phyloP scores from a whole-genome alignment of 2,113 vertebrate species.

The Rhadina sibilatrix region DNA sequence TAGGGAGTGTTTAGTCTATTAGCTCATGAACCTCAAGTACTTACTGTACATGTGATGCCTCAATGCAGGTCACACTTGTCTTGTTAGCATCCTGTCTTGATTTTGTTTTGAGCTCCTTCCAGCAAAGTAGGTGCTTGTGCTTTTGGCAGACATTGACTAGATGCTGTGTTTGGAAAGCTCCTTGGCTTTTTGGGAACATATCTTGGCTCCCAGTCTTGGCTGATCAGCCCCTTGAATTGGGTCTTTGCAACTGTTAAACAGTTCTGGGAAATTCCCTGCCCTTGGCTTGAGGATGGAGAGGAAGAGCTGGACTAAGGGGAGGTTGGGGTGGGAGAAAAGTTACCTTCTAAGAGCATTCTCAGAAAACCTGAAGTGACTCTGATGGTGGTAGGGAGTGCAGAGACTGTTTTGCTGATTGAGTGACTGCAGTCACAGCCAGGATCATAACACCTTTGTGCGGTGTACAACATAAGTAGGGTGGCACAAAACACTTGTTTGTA shows the following conservation, averaged over 20 bases:
- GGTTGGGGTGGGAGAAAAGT: too few relatives aligned
- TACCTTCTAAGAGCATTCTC: not conserved
- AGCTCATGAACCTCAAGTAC: not conserved
- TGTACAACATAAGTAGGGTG: rapidly evolving
- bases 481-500: not conserved
- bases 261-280: not conserved
- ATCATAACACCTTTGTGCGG: rapidly evolving
- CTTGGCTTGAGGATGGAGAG: not conserved
- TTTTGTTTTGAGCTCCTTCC: constrained; percentile 9
- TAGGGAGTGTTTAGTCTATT: not conserved
- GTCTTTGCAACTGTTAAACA: not conserved
- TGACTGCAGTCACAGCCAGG: not conserved
- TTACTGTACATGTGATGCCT: not conserved
- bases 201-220: not conserved
- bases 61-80: not conserved
- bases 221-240: not conserved
- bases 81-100: constrained; percentile 18
- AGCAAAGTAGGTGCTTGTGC: not conserved
- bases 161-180: not conserved
- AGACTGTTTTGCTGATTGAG: not conserved
- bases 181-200: not conserved
- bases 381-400: not conserved
- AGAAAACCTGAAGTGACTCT: not conserved
- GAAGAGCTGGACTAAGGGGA: not conserved
- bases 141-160: not conserved